A percentile compares a stretch with the other conserved stretches of the same genome.
Evolutionary conservation across 2,888 invertebrate genomes (phyloP).

Genomic region (Maniola hyperantus): DNA sequence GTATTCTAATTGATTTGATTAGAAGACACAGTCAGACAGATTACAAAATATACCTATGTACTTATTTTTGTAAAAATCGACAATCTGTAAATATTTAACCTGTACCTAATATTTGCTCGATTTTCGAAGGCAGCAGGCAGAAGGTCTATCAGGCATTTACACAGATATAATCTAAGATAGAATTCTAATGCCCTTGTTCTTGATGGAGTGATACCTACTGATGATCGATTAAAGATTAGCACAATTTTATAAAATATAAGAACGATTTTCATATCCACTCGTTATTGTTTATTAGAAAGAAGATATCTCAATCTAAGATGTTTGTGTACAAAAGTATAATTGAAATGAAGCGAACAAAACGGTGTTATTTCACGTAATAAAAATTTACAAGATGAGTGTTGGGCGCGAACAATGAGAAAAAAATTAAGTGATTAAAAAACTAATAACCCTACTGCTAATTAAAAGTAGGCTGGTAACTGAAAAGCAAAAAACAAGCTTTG

Average conservation of each 20-base stretch:
- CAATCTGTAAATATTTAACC: not conserved
- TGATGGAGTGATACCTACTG: not conserved
- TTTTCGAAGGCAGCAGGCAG: not conserved
- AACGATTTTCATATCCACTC: not conserved
- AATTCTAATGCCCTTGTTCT: slow-evolving; percentile 7
- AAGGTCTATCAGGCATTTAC: slow-evolving; percentile 6
- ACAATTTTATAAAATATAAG: not conserved
- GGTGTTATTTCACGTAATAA: too few relatives aligned
- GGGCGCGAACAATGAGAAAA: too few relatives aligned
- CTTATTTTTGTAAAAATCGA: not conserved
- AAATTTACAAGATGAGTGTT: too few relatives aligned
- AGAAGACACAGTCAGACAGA: not conserved
- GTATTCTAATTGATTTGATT: too few relatives aligned
- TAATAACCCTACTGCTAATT: too few relatives aligned
- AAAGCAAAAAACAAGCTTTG: too few relatives aligned
- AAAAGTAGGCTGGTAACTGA: too few relatives aligned
- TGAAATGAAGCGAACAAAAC: too few relatives aligned
- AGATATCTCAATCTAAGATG: too few relatives aligned
- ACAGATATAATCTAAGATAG: slow-evolving; percentile 13
- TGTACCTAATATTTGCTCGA: slow-evolving; percentile 2
- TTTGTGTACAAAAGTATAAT: too few relatives aligned
- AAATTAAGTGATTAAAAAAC: too few relatives aligned
- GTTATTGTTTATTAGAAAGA: not conserved
- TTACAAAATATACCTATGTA: too few relatives aligned
- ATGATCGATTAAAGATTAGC: slow-evolving; percentile 8